Percentiles rank a stretch among this genome's conserved stretches.
Evolutionary conservation across 2,113 vertebrate genomes (phyloP).

Genomic region (Cryptotis parvus): DNA sequence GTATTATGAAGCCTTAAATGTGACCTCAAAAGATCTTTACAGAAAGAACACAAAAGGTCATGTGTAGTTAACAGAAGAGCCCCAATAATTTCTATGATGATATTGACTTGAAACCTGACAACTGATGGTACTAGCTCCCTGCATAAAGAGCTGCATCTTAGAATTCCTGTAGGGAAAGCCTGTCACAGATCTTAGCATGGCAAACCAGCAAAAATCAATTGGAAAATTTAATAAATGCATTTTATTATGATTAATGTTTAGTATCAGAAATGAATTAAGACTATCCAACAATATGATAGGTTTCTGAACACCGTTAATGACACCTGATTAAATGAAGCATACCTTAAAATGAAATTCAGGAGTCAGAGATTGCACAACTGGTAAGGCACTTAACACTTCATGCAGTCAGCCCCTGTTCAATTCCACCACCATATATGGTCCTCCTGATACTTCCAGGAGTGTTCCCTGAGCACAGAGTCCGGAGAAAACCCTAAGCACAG

Average conservation of each 20-base stretch:
- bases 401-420: no score
- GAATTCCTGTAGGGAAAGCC: rapidly evolving
- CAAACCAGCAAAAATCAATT: not conserved
- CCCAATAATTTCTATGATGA: not conserved
- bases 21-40: not conserved
- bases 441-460: no score
- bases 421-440: no score
- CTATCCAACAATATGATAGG: not conserved
- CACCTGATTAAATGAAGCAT: conserved; percentile 15
- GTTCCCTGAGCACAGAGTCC: no score
- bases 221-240: not conserved
- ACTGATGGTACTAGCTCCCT: not conserved
- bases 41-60: not conserved
- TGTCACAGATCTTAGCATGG: conserved; percentile 3
- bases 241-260: conserved; percentile 61
- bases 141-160: not conserved
- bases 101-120: not conserved
- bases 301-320: conserved; percentile 19
- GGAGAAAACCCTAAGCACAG: no score
- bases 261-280: conserved; percentile 53
- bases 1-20: not conserved
- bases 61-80: not conserved
- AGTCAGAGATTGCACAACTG: no score
- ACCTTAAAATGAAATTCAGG: conserved; percentile 12
- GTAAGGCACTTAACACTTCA: no score